Evolutionary conservation across 2,797 vertebrate species (phyloP), one percentile per base, ranked within the genome.

Genomic region (Astyanax mexicanus): DNA sequence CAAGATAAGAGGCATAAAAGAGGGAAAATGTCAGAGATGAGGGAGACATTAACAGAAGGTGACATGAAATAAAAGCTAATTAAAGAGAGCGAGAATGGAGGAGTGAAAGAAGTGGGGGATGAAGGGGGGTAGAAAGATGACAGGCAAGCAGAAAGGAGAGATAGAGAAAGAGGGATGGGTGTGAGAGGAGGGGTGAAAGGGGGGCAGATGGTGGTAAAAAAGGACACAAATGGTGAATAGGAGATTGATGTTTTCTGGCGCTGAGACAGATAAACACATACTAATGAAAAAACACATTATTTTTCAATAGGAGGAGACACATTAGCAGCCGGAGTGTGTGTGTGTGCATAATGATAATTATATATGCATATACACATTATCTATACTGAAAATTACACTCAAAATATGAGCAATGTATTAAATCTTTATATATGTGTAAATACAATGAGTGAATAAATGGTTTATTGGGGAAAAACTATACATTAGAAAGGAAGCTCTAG

Each of bases 181-280:
- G 2, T 29, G 29, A 23, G 47, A 32, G 2, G 45, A 38, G 29
- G 52, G 21, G 49, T 2, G 51, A 23, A 15, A 62, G 66, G 32
- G 4, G 12, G 7, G 12, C 23, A 47, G n/a, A 44, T 42, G 21
- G 62, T 23, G 29, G 44, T 13, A 54, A 61, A 64, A 61, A 74
- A 60, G 78, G 71, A 62, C 72, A 62, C 76, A 62, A 78, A 69
- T 69, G 78, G n/a, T 66, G 45, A 77, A 12, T 66, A 72, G 79
- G 76, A 78, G 44, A 67, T 27, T 32, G 32, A 66, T 9, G 12
- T 51, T 38, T 47, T 23, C 38, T 19, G 29, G 25, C 37, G 62
- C 12, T 6, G 11, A 29, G 49, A 29, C 49, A 69, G 76, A 42
- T 74, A 74, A 78, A 21, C 27, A 57, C 42, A 54, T 21, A 51